Evolutionary conservation across 1,140 invertebrate genomes (phyloP).

Genomic region (Maniola jurtina): DNA sequence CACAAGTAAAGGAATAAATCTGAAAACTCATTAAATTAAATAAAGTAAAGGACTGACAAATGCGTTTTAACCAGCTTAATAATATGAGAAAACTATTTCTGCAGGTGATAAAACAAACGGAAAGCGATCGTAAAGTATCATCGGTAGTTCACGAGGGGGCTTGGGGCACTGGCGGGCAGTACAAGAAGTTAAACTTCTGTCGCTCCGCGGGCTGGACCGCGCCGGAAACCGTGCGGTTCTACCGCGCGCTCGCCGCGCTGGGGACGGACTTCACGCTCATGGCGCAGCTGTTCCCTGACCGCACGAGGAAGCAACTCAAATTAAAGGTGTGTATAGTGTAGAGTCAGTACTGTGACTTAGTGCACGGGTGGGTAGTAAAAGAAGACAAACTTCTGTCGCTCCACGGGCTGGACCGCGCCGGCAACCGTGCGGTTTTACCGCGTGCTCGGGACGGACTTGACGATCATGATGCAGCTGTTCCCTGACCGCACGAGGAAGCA

Average conservation of each 20-base stretch:
- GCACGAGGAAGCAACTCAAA: conserved; percentile 89
- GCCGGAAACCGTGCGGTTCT: conserved; percentile 91
- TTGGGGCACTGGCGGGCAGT: conserved; percentile 69
- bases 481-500: conserved; percentile 87
- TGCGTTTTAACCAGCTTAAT: too few relatives aligned
- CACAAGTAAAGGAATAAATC: too few relatives aligned
- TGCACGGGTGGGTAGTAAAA: too few relatives aligned
- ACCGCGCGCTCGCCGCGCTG: conserved; percentile 90
- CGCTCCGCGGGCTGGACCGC: conserved; percentile 84
- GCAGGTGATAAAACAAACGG: conserved; percentile 85
- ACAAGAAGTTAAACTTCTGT: conserved; percentile 80
- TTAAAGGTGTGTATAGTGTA: conserved; percentile 76
- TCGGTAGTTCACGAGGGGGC: conserved; percentile 82
- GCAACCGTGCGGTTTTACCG: too few relatives aligned
- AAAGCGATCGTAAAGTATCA: conserved; percentile 80
- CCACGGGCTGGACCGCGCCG: too few relatives aligned
- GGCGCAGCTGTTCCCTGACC: conserved; percentile 88
- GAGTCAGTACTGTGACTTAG: too few relatives aligned
- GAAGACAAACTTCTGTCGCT: too few relatives aligned
- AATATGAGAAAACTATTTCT: conserved; percentile 5
- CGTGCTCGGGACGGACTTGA: conserved; percentile 95
- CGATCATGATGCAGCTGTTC: conserved; percentile 91
- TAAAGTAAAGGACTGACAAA: too few relatives aligned
- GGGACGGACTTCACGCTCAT: conserved; percentile 95
- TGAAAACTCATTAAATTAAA: too few relatives aligned